Evolutionary conservation across 92 coral and sea anemone genomes (phyloP), one percentile per base, ranked within the genome.

Genomic region (Phenganax marumi): DNA sequence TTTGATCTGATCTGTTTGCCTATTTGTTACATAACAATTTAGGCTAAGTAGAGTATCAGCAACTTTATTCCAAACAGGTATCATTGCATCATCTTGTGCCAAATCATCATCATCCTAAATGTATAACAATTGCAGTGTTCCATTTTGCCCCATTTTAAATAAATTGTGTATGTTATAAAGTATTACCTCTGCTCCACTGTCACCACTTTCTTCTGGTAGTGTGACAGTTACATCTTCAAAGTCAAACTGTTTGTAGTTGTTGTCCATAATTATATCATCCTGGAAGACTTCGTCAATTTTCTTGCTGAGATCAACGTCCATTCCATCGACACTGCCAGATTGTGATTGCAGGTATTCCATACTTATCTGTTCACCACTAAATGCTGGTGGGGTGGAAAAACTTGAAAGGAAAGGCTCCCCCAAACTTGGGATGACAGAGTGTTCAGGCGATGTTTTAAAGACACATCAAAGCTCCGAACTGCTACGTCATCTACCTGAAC

Each of bases 141-240:
- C n/a, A 54, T 17, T 54, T 54, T 54, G 17, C 17, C 60, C 60
- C 60, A 54, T 54, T 54, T 54, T 10, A 54, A 10, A 54, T 17
- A 54, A 54, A 10, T 54, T 10, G 10, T 54, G 17, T 54, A 54
- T 17, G 60, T 54, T 54, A 54, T 10, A 54, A 54, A 54, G 17
- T 54, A 54, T 54, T 54, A 54, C 60, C 60, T 54, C 60, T 10
- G 60, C 60, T 54, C 60, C 60, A 54, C 60, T 54, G 17, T 54
- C 60, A 54, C 60, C 17, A n/a, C 60, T 54, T 10, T 54, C 60
- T 54, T 54, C 60, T 54, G 60, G 60, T 10, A 54, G 60, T 54
- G 60, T 54, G 11, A 54, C 17, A 10, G 11, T 10, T 10, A 10
- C n/a, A n/a, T n/a, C n/a, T n/a, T n/a, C n/a, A n/a, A n/a, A n/a